Percentiles rank a stretch among this genome's conserved stretches.
Conservation (phyloP, 2,888 invertebrate genomes). For the Leptura quadrifasciata region DNA sequence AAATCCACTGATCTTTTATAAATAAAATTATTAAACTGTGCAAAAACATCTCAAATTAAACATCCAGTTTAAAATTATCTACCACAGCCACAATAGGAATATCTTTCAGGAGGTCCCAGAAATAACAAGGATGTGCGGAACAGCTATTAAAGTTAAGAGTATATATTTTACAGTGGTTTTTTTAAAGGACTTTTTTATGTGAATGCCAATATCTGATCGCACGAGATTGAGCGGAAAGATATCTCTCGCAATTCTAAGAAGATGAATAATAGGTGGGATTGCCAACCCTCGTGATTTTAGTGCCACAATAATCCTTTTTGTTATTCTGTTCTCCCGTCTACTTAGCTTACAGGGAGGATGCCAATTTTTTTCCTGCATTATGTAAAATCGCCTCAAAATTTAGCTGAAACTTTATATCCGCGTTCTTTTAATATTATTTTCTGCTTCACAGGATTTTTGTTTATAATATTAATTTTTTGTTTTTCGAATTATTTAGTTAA, state of each 20-base stretch:
- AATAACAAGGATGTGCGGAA: not conserved
- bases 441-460: no score
- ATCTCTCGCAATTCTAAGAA: constrained; percentile 4
- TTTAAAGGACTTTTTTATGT: not conserved
- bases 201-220: constrained; percentile 1
- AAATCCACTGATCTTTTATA: no score
- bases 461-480: no score
- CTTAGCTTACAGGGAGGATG: not conserved
- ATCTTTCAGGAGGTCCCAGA: no score
- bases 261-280: not conserved
- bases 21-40: no score
- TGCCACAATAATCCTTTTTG: constrained; percentile 3
- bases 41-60: no score
- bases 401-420: no score
- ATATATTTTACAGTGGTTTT: constrained; percentile 2
- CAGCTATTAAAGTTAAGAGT: not conserved
- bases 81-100: no score
- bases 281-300: constrained; percentile 7
- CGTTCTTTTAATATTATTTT: no score
- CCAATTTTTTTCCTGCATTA: not conserved
- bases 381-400: no score
- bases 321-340: not conserved
- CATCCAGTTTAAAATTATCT: no score
- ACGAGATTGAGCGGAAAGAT: constrained; percentile 7
- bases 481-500: no score